Base-by-base conservation (phyloP, 2,113 vertebrate species). In the Pyrgilauda ruficollis region DNA sequence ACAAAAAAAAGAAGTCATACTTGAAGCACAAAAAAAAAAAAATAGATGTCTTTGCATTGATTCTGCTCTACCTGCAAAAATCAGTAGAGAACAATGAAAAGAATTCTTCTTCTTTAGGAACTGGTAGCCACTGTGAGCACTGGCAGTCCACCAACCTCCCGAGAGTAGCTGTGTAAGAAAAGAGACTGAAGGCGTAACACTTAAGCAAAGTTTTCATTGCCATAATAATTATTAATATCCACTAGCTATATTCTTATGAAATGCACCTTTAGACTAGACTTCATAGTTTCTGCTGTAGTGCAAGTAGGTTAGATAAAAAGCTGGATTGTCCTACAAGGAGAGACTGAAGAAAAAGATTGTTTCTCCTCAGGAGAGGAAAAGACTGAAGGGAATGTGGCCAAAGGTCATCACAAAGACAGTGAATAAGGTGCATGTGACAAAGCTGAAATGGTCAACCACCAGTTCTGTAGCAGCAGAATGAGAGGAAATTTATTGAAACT, bases 381-480 rank as follows among this genome's bases (percentile, higher is more conserved):
- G 4, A 2, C 15, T 68, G 49, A 68, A 15, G 9, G 9, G 8
- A 47, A 20, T 37, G 24, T 10, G 39, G 35, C 17, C 0, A 2
- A 5, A 74, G 50, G 41, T 39, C 14, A 27, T 62, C 11, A 41
- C 2, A 30, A 87, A 87, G 31, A n/a, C 3, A 3, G 35, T 7
- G 18, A 39, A 27, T 46, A 66, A 80, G 22, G 12, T 41, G 8
- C 14, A 6, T 4, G 14, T 53, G 46, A 70, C 2, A 5, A 74
- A 77, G 12, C 13, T 35, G 21, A 74, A 58, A 79, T 47, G 27
- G 30, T 61, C 69, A 75, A 46, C 13, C 39, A 47, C 9, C 30
- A 64, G 39, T 63, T 87, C 52, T 89, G 11, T 33, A 59, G 47
- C 4, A 74, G 47, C 13, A 93, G 39, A 84, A 74, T 20, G 21